phyloP scores from a whole-genome alignment of 2,113 vertebrate species.

The Nestor notabilis region DNA sequence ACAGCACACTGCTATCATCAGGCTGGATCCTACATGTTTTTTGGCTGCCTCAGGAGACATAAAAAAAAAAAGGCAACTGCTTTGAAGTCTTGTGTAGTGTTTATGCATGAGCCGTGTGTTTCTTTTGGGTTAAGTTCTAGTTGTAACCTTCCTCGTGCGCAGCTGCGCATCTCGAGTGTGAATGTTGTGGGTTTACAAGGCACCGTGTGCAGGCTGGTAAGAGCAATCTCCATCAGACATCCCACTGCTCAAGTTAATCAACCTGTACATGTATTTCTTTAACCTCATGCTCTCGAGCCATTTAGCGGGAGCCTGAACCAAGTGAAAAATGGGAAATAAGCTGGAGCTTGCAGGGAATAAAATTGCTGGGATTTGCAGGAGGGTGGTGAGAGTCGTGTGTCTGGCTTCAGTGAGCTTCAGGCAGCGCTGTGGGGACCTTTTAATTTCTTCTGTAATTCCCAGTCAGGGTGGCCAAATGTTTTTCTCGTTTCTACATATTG shows the following conservation, averaged over 20 bases:
- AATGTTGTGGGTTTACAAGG: not conserved
- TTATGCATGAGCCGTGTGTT: not conserved
- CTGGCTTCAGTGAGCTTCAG: not conserved
- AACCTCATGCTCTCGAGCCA: accelerated
- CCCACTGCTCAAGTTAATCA: not conserved
- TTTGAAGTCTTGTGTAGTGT: constrained; percentile 1
- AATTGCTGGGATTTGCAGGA: not conserved
- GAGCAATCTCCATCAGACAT: not conserved
- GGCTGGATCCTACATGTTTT: not conserved
- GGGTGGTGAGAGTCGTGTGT: accelerated
- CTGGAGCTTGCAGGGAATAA: not conserved
- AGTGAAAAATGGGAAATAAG: not conserved
- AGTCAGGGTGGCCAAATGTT: not conserved
- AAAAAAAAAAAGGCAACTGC: not conserved
- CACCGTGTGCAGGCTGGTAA: accelerated
- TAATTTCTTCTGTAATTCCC: constrained; percentile 9
- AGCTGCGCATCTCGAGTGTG: not conserved
- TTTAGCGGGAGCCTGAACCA: not conserved
- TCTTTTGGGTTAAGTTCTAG: not conserved
- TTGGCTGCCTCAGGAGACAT: not conserved
- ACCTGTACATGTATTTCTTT: not conserved
- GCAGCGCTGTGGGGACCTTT: not conserved
- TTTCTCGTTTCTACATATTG: not conserved
- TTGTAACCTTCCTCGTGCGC: not conserved
- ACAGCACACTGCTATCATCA: not conserved